Evolutionary conservation across 2,888 invertebrate genomes (phyloP), one percentile per base, ranked within the genome.

Genomic region (Fragum whitleyi): DNA sequence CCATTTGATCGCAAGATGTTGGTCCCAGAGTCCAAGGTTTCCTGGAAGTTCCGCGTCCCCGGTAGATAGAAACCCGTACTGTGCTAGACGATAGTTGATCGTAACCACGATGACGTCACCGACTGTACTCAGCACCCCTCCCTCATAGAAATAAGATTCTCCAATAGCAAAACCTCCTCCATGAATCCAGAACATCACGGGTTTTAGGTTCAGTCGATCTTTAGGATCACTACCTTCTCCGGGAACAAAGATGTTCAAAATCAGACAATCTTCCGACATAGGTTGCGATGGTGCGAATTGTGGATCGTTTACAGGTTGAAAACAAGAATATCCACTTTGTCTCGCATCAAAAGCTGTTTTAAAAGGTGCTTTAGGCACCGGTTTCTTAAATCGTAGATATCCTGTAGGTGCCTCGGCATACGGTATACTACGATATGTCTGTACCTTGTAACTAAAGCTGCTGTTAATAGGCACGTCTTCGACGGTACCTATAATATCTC

Each of bases 181-280:
- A 42, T 67, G 67, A 16, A 67, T 67, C 67, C 67, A 67, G 9
- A 67, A 42, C 67, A 67, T 42, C 21, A 67, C 67, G 14, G 67
- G 42, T 26, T 26, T 57, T 11, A 7, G 11, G 32, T 29, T n/a
- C 2, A 5, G 26, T 14, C 6, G 1, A 11, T 23, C 29, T 16
- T 53, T 2, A 19, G 23, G 11, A 7, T 3, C 57, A 16, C 32
- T 28, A 11, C 61, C 32, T 7, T 32, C 32, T n/a, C 32, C 32
- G 2, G 61, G 61, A 0, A 61, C 61, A 32, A 29, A 61, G 2
- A 61, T n/a, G 28, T 61, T 61, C 19, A 61, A 32, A 7, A 28
- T 11, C n/a, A 61, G 28, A 61, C 61, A 61, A n/a, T 61, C 61
- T 32, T 61, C 61, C n/a, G 61, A 29, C 61, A 61, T 32, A 5